Evolutionary conservation across 2,113 vertebrate species (phyloP), one percentile per base, ranked within the genome.

Genomic region (Callospermophilus lateralis): DNA sequence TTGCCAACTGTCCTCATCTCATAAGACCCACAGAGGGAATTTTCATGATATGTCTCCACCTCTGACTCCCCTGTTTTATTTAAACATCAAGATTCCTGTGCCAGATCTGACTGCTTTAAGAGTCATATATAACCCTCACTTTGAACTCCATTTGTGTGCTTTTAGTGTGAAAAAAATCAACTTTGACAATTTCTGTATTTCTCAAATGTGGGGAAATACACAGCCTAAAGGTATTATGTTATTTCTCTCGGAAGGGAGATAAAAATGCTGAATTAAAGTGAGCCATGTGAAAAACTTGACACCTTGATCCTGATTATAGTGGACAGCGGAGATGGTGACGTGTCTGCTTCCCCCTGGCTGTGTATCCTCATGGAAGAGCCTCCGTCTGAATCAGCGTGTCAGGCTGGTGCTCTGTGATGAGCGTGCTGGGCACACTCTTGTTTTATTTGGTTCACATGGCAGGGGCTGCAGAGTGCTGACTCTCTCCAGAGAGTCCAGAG

Each of bases 181-280:
- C 67, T 92, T 96, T 68, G 55, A 73, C 80, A 61, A 65, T 81
- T 4, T 91, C n/a, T 93, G 32, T 32, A 34, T 86, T 93, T 96
- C 51, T 81, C 77, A 84, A 87, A 68, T 68, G 58, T 86, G 83
- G 45, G 19, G 42, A 87, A 65, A 24, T 37, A 84, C 11, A 80
- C n/a, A 83, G 55, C 63, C 91, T 93, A 22, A 12, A 90, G 73
- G 28, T 76, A 39, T 17, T 77, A 11, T 53, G 16, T 58, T 74
- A 12, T 55, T 89, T 79, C 76, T 78, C 79, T 74, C 22, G 51
- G 83, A 86, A 48, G 80, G 22, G 61, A 97, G 70, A 11, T 58
- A 8, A 51, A 81, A 89, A 42, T 58, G 90, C 74, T 32, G 45
- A 51, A 13, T 53, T 42, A 39, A 37, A 72, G 61, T 19, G 55